phyloP scores from a whole-genome alignment of 2,888 invertebrate species.

The Argyresthia albistria region DNA sequence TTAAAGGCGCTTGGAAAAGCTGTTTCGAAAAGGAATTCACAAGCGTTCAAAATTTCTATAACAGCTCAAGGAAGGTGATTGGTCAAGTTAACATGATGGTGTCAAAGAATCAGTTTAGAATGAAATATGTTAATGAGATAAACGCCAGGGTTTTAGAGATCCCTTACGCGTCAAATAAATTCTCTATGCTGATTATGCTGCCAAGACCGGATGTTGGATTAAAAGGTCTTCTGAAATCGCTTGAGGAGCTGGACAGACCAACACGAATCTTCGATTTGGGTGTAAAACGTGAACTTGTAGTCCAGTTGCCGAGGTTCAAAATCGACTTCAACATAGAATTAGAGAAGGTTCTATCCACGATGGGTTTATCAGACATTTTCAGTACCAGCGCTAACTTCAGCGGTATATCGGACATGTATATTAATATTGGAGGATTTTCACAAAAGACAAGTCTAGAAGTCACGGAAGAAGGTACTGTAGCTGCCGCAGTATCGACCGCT shows the following conservation, averaged over 20 bases:
- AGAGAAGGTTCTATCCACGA: constrained; percentile 54
- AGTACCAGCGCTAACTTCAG: constrained; percentile 35
- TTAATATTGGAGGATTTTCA: constrained; percentile 40
- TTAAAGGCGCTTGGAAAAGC: constrained; percentile 48
- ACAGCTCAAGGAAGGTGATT: constrained; percentile 22
- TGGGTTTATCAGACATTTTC: constrained; percentile 47
- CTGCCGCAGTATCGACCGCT: constrained; percentile 28
- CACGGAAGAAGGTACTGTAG: constrained; percentile 45
- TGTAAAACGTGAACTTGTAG: constrained; percentile 34
- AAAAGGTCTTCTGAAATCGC: constrained; percentile 50
- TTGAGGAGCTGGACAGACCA: constrained; percentile 19
- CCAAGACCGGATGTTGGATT: constrained; percentile 59
- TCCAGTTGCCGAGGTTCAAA: constrained; percentile 74
- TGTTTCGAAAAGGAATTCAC: constrained; percentile 33
- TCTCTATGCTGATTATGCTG: constrained; percentile 76
- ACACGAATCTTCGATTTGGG: not conserved
- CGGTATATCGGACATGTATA: constrained; percentile 27
- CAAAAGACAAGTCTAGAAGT: constrained; percentile 56
- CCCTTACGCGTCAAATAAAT: constrained; percentile 46
- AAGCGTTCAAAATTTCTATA: constrained; percentile 30
- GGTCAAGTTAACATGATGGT: constrained; percentile 13
- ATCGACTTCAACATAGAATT: constrained; percentile 56
- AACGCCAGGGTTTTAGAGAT: constrained; percentile 39
- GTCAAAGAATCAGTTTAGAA: not conserved
- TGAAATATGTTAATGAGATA: constrained; percentile 24